Evolutionary conservation across 2,797 vertebrate genomes (phyloP).

Genomic region (Mus minutoides): DNA sequence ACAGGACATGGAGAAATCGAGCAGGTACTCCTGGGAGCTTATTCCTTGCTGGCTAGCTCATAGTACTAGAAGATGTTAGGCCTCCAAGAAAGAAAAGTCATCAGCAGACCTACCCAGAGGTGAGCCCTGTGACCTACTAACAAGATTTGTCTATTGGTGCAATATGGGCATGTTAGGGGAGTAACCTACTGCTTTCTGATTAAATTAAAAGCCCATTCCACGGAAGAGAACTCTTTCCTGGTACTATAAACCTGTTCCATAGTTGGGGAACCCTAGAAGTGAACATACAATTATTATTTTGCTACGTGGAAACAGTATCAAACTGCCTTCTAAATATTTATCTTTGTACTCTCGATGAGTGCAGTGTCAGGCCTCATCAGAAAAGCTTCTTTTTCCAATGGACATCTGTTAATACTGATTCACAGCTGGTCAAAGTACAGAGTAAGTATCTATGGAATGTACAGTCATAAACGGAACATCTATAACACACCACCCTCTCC

Average conservation of each 20-base stretch:
- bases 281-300: neutral
- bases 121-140: neutral
- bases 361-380: neutral
- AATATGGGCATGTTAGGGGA: neutral
- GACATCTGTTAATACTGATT: neutral
- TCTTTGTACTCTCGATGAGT: neutral
- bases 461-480: neutral
- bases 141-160: neutral
- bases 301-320: neutral
- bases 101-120: neutral
- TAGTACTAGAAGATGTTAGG: neutral
- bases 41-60: neutral
- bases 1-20: neutral
- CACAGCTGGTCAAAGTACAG: neutral
- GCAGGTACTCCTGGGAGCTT: neutral
- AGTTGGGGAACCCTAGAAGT: neutral
- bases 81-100: neutral
- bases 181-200: neutral
- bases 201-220: neutral
- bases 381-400: neutral
- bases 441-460: neutral
- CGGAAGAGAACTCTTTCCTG: neutral
- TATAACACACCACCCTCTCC: neutral
- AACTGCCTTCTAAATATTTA: neutral
- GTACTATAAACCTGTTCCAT: neutral